Conservation (phyloP, 2,888 invertebrate species). For the Ariolimax columbianus region DNA sequence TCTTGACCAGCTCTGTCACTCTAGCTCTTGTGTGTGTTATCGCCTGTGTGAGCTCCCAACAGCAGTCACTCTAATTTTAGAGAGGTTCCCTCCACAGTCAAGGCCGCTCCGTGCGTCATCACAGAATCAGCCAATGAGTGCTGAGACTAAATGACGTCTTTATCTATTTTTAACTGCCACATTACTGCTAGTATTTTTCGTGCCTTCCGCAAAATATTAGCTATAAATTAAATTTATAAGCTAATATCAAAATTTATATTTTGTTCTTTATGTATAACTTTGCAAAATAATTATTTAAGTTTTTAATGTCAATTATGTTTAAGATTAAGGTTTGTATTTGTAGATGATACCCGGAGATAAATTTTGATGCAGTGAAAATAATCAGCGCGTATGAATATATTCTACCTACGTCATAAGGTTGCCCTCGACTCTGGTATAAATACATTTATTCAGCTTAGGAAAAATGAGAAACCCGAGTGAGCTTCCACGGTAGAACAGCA, state of each 20-base stretch:
- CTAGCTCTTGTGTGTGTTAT: background rate
- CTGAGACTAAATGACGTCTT: constrained; percentile 31
- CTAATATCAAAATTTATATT: background rate
- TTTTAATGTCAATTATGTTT: background rate
- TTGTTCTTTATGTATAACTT: background rate
- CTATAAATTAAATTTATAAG: background rate
- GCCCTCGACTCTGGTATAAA: constrained; percentile 22
- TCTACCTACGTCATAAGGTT: constrained; percentile 2
- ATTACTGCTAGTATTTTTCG: constrained; percentile 16
- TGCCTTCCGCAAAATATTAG: background rate
- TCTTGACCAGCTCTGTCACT: no score
- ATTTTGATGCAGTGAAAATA: constrained; percentile 1
- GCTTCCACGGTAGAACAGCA: background rate
- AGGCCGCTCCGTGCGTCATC: constrained; percentile 31
- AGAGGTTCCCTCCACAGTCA: constrained; percentile 24
- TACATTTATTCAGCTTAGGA: background rate
- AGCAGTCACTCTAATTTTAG: constrained; percentile 12
- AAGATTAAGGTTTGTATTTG: background rate
- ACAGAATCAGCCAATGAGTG: background rate
- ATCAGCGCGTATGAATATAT: constrained; percentile 18
- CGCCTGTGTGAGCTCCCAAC: background rate
- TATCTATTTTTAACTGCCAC: constrained; percentile 22
- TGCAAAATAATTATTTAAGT: background rate
- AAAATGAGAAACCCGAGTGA: constrained; percentile 7
- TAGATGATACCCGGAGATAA: background rate